Base-by-base conservation (phyloP, 2,888 invertebrate genomes). In the Blera fallax region DNA sequence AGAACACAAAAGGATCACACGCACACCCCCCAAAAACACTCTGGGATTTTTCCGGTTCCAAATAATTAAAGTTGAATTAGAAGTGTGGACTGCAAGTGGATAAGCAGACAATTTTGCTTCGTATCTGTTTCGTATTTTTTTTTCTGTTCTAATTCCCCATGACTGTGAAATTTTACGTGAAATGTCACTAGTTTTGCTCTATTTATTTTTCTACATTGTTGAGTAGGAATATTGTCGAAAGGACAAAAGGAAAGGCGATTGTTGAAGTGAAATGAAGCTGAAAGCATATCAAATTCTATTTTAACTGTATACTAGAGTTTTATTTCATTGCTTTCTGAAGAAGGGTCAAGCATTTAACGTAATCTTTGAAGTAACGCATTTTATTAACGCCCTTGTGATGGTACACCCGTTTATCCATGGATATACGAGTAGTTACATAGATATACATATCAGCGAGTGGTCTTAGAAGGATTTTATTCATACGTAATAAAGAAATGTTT, bases 11-110 rank as follows among this genome's bases (percentile, higher is more conserved):
- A 70, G 48, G n/a, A 40, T 64, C 64, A 56, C 69, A 74, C 69
- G 67, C 69, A 69, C 37, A 37, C 45, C 37, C 52, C 37, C 6
- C 11, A 18, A 60, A 50, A 62, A 40, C 34, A 34, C 56, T 40
- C 50, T 29, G 14, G 56, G 37, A 56, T 70, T 76, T 64, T 76
- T 69, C 54, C 56, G 67, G 69, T 82, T 76, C 76, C 70, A 82
- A 76, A 82, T 82, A 82, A 82, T 82, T 76, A 82, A 82, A 82
- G 76, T 70, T 69, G 70, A 76, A 82, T 82, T 58, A 82, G 81
- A 76, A 70, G 81, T 76, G 62, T 27, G 62, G 54, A 76, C 40
- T 76, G 69, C 58, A 82, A 65, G 56, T 64, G 76, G 56, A 70
- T 62, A 56, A 76, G 67, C 52, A 60, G 65, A 74, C 67, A 60